A percentile compares a stretch with the other conserved stretches of the same genome.
Conservation (phyloP, 2,113 vertebrate genomes). For the Xyrauchen texanus region DNA sequence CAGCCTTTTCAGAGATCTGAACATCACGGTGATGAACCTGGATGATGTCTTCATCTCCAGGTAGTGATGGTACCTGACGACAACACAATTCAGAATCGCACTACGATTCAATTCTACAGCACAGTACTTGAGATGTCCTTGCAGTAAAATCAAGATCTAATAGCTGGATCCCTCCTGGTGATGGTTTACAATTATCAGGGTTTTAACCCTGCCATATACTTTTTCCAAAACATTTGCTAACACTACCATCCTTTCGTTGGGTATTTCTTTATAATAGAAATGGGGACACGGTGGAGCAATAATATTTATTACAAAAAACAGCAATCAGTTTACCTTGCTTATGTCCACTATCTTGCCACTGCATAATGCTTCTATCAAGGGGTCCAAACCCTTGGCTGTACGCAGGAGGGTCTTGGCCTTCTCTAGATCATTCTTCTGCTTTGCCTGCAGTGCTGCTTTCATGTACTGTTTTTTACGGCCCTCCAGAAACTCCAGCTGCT, state of each 20-base stretch:
- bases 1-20: conserved; percentile 83
- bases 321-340: conserved; percentile 73
- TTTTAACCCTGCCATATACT: no score
- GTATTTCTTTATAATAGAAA: no score
- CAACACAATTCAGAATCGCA: not conserved
- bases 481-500: conserved; percentile 88
- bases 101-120: not conserved
- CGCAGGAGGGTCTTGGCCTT: conserved; percentile 85
- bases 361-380: conserved; percentile 79
- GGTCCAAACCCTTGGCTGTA: conserved; percentile 82
- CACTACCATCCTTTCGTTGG: not conserved
- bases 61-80: conserved; percentile 87
- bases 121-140: no score
- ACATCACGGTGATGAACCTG: conserved; percentile 89
- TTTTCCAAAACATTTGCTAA: not conserved
- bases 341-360: conserved; percentile 79
- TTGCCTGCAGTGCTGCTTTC: conserved; percentile 90
- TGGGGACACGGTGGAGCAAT: no score
- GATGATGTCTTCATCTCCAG: conserved; percentile 89
- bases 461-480: conserved; percentile 87
- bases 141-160: not conserved
- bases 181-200: no score
- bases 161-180: not conserved
- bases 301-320: not conserved
- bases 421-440: conserved; percentile 88